Base-by-base conservation (phyloP, 2,797 vertebrate genomes). In the Sebastes glaucus region DNA sequence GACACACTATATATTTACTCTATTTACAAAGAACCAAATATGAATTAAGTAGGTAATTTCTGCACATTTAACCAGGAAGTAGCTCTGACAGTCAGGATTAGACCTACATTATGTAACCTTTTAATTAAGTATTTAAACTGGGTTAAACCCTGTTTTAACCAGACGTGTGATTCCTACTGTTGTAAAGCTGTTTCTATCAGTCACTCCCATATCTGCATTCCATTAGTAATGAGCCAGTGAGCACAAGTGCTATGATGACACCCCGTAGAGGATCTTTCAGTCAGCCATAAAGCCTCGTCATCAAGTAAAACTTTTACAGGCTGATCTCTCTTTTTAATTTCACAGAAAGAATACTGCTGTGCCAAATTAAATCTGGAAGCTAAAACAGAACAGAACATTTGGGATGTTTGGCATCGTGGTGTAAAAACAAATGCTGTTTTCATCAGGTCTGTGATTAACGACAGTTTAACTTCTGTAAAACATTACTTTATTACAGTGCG, bases 381-480 rank as follows among this genome's bases (percentile, higher is more conserved):
- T 20, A 7, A 8, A 52, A 46, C 70, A 59, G 2, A 74, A 22
- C 67, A 13, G 5, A 11, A 2, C 9, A 27, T 60, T 42, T 46
- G 9, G 23, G 16, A 20, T 65, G 38, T 68, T 70, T 56, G 53
- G 69, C 20, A 74, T 5, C 59, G 4, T 74, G 49, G 49, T 52
- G 49, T 52, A 52, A 52, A 52, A 52, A 52, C 20, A 52, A 52
- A n/a, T 20, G 23, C 22, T 61, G 71, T 33, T 73, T 70, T 57
- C 53, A 77, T 38, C 52, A 74, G 5, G 3, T 20, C 33, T 61
- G 16, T 76, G 38, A 57, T 28, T 53, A 22, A 65, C 55, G 27
- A 73, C 69, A 63, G 33, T 76, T 63, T 59, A 53, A 68, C 38
- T 71, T 66, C 38, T 55, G 59, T 65, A 68, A 55, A 81, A 83